A percentile compares a stretch with the other conserved stretches of the same genome.
Evolutionary conservation across 2,888 invertebrate genomes (phyloP).

Genomic region (Lasioglossum calceatum): DNA sequence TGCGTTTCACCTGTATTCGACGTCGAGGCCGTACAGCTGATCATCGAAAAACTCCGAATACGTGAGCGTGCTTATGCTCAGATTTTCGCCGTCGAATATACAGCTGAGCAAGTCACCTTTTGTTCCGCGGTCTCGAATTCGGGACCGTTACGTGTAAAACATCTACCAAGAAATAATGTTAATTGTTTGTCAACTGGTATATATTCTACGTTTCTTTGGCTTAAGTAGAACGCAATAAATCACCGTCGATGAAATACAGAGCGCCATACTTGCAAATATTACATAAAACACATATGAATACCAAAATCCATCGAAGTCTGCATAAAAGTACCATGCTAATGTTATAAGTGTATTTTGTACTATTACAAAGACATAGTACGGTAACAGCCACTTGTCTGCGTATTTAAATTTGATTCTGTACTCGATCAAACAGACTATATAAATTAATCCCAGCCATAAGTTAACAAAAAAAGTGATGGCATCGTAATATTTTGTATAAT

Average conservation of each 20-base stretch:
- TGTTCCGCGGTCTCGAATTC: too few relatives aligned
- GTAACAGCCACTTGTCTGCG: constrained; percentile 89
- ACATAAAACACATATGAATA: constrained; percentile 88
- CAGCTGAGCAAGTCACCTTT: too few relatives aligned
- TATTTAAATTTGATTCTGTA: constrained; percentile 92
- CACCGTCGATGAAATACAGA: constrained; percentile 77
- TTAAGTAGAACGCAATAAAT: constrained; percentile 79
- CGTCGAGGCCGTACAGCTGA: too few relatives aligned
- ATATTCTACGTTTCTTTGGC: constrained; percentile 80
- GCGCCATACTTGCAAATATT: constrained; percentile 86
- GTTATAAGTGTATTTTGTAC: constrained; percentile 89
- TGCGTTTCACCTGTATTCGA: too few relatives aligned
- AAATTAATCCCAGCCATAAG: constrained; percentile 90
- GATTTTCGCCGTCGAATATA: too few relatives aligned
- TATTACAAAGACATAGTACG: constrained; percentile 88
- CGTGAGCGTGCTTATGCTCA: too few relatives aligned
- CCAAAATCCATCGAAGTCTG: constrained; percentile 89
- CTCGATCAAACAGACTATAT: constrained; percentile 91
- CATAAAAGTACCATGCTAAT: constrained; percentile 88
- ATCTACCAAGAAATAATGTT: constrained; percentile 42
- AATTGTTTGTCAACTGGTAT: constrained; percentile 67
- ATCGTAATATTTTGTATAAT: constrained; percentile 88
- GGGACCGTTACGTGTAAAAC: too few relatives aligned
- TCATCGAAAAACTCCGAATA: too few relatives aligned
- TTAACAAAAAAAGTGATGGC: constrained; percentile 79